These are phyloP conservation scores for Heteropelma amictum DNA, from an alignment of 2,888 invertebrate species.

Conservation along the genomic window DNA sequence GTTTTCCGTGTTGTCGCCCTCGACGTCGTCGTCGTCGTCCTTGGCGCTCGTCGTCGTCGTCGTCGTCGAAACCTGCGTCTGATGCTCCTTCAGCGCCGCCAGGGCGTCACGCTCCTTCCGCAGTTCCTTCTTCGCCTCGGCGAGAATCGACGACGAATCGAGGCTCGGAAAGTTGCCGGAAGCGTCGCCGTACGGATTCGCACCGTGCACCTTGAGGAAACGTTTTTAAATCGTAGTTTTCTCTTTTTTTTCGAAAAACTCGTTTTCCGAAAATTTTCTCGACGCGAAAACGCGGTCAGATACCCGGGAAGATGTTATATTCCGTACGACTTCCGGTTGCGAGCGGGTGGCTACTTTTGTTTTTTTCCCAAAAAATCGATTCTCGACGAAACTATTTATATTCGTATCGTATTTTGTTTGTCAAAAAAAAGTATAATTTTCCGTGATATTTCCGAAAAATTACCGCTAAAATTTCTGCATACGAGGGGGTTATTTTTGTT, in stretches of 20 bases:
- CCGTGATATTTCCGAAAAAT: neutral
- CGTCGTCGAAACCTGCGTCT: conserved; percentile 57
- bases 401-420: no score
- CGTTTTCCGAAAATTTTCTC: no score
- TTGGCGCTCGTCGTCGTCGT: conserved; percentile 76
- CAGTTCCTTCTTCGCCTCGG: conserved; percentile 89
- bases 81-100: conserved; percentile 73
- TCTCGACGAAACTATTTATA: no score
- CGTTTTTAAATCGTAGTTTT: no score
- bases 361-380: no score
- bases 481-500: no score
- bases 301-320: no score
- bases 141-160: conserved; percentile 82
- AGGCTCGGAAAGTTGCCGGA: conserved; percentile 82
- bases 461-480: no score
- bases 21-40: conserved; percentile 78
- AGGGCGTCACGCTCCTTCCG: conserved; percentile 84
- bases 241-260: no score
- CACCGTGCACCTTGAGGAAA: conserved; percentile 68
- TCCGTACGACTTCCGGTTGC: no score
- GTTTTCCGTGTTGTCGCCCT: conserved; percentile 80
- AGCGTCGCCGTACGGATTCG: conserved; percentile 77
- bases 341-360: no score
- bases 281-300: no score
- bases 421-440: conserved; percentile 17